Base-by-base conservation (phyloP, 23 tunicate species). In the Oikopleura dioica region DNA sequence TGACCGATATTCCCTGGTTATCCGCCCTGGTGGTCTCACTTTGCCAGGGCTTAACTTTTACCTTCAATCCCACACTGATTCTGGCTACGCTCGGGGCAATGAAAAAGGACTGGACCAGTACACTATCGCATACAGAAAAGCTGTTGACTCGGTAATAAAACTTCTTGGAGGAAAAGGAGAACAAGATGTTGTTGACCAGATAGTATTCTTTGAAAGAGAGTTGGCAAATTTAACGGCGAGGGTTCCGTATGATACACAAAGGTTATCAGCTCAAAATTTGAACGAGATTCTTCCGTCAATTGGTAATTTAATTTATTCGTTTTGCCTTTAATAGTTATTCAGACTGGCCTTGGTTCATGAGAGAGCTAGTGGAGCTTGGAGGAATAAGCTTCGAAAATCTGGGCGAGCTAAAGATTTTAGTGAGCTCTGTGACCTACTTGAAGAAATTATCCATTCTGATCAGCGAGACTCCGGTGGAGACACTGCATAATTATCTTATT, bases 131-230 rank as follows among this genome's bases (percentile, higher is more conserved):
- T 44, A 44, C 21, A 9, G 55, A 9, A 9, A 44, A 21, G 9
- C 21, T 9, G 21, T 44, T 44, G 16, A 44, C 16, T 44, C 55
- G 55, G 55, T 44, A 21, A 44, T 44, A 9, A 44, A 9, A 9
- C 55, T 44, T 9, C 55, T 44, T 9, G 55, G 55, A 9, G 55
- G 55, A 9, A 9, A 21, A 44, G 21, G 21, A 44, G 55, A 44
- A 9, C 76, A 76, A 63, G 79, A 51, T 2, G 35, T 30, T 33
- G 38, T 87, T 12, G 80, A 80, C 50, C 84, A 87, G 36, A 86
- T 86, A 81, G 38, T 79, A 36, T 9, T 36, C 34, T 12, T 28
- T 76, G 31, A n/a, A 38, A 1, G 55, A 44, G 16, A 44, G 21
- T 44, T 44, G 21, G 55, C 55, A 44, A 9, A 44, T 44, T 9